Evolutionary conservation across 1,140 invertebrate species (phyloP).

Genomic region (Bombus confusus): DNA sequence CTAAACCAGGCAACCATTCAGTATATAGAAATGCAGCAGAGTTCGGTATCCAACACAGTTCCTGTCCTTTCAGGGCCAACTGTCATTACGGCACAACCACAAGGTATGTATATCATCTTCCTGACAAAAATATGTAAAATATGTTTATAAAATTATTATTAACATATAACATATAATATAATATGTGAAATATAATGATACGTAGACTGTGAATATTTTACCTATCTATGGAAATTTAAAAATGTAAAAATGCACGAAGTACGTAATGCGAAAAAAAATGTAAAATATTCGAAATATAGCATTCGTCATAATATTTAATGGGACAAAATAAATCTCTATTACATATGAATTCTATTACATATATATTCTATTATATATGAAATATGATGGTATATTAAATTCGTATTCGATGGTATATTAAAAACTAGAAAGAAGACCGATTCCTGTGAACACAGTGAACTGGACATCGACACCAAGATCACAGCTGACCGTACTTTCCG

Average conservation of each 20-base stretch:
- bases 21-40: constrained; percentile 43
- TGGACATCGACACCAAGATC: constrained; percentile 69
- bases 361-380: background rate
- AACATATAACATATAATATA: too few relatives aligned
- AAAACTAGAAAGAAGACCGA: constrained; percentile 42
- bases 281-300: background rate
- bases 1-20: background rate
- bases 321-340: too few relatives aligned
- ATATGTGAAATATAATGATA: background rate
- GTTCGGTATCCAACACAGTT: background rate
- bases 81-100: constrained; percentile 63
- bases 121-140: background rate
- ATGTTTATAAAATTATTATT: too few relatives aligned
- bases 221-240: too few relatives aligned
- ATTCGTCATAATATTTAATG: background rate
- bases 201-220: too few relatives aligned
- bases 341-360: too few relatives aligned
- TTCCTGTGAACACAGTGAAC: constrained; percentile 59
- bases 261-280: background rate
- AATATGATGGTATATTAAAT: background rate
- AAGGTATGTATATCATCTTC: constrained; percentile 42
- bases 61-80: constrained; percentile 37
- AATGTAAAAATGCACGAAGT: background rate
- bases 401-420: background rate
- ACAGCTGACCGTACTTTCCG: constrained; percentile 64